Evolutionary conservation across 30 jellyfish, hydroid and myxozoan species (phyloP).

Genomic region (Phacellophora camtschatica): DNA sequence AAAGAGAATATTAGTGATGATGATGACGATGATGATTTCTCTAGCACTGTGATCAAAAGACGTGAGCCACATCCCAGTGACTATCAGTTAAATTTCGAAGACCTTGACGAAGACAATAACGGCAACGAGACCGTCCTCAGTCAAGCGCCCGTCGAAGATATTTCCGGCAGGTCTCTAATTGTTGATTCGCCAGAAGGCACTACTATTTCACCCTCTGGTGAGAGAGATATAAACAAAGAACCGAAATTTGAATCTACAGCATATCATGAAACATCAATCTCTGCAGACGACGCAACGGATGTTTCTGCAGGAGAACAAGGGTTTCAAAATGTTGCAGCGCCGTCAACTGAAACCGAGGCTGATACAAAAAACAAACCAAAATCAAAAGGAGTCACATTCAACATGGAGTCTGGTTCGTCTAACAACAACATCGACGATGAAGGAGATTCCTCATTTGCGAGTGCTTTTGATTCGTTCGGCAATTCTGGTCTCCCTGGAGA

Average conservation of each 20-base stretch:
- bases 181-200: neutral
- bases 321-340: neutral
- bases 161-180: neutral
- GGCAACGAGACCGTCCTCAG: slow-evolving; percentile 33
- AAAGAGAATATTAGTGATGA: neutral
- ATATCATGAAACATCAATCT: neutral
- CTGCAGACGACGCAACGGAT: neutral
- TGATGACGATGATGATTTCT: neutral
- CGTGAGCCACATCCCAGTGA: slow-evolving; percentile 20
- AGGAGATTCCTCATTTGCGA: too few species aligned
- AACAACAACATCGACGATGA: neutral
- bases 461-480: slow-evolving; percentile 3
- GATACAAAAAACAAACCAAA: neutral
- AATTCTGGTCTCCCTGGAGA: slow-evolving; percentile 25
- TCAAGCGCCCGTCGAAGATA: neutral
- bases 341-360: neutral
- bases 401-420: slow-evolving; percentile 2
- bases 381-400: slow-evolving; percentile 35
- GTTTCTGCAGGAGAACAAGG: neutral
- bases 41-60: neutral
- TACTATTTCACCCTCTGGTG: neutral
- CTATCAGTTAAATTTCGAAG: slow-evolving; percentile 55
- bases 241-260: slow-evolving; percentile 4
- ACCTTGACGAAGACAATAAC: neutral
- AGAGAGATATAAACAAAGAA: neutral